Conservation (phyloP, 37 sponge, comb jelly and placozoan genomes). For the Mnemiopsis leidyi region DNA sequence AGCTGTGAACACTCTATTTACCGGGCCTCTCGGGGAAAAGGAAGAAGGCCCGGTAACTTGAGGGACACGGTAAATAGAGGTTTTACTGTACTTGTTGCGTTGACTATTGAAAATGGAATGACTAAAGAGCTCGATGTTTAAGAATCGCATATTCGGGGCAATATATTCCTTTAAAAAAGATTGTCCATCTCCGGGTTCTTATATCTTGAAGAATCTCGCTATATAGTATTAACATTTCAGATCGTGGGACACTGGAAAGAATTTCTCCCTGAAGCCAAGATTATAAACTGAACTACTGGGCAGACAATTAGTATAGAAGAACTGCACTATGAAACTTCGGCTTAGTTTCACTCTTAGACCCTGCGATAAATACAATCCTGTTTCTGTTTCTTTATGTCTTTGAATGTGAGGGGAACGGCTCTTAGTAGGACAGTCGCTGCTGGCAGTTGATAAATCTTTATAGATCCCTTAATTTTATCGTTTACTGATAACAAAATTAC, state of each 20-base stretch:
- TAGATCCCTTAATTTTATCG: background rate
- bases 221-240: too few relatives aligned
- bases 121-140: too few relatives aligned
- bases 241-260: background rate
- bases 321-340: background rate
- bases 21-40: too few relatives aligned
- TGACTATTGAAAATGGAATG: too few relatives aligned
- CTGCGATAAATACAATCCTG: background rate
- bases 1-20: too few relatives aligned
- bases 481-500: background rate
- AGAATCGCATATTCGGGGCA: too few relatives aligned
- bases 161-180: too few relatives aligned
- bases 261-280: conserved; percentile 8
- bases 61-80: too few relatives aligned
- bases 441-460: background rate
- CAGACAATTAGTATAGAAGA: background rate
- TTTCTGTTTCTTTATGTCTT: background rate
- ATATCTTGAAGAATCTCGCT: too few relatives aligned
- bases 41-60: too few relatives aligned
- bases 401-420: background rate
- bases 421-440: background rate
- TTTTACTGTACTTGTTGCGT: too few relatives aligned
- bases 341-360: background rate
- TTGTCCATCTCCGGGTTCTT: too few relatives aligned
- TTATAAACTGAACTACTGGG: background rate